Evolutionary conservation across 1,140 invertebrate genomes (phyloP), one percentile per base, ranked within the genome.

Genomic region (Trachelipus rathkii): DNA sequence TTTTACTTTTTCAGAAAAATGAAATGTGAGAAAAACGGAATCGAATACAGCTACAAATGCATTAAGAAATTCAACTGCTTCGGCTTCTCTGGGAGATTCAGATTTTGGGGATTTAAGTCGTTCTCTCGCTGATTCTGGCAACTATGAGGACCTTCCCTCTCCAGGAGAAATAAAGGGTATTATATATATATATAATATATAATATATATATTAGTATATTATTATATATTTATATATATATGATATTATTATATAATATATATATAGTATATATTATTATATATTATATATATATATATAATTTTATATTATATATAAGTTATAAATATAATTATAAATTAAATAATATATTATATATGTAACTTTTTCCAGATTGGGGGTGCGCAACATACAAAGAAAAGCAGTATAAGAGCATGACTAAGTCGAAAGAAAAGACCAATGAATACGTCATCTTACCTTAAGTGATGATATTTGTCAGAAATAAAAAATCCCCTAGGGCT

Each of bases 71-170:
- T 81, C 79, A 11, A 77, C 79, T 6, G 79, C 77, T 13, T 75
- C 67, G 3, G 75, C 75, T n/a, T 81, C 79, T 13, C 72, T 78
- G 13, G 77, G 76, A 44, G 77, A 76, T n/a, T 77, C 74, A n/a
- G 72, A 78, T 50, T 81, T 77, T 45, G 75, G 76, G 19, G 80
- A 80, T 19, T 74, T 78, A 3, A 78, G 81, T 9, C 79, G 84
- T 53, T 94, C 92, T 4, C 89, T 92, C 81, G 90, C 92, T 19
- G 93, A 94, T 85, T 94, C 92, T 5, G 93, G 93, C 10, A 91
- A 93, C 85, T 93, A 92, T 85, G 93, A 94, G 84, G 92, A 94
- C 85, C 86, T 90, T 67, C 89, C 89, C 53, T 89, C 89, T 81
- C 91, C 90, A 9, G 71, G 76, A 53, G 91, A 91, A 6, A 33